Base-by-base conservation (phyloP, 1,140 invertebrate genomes). In the Drosophila setifemur region DNA sequence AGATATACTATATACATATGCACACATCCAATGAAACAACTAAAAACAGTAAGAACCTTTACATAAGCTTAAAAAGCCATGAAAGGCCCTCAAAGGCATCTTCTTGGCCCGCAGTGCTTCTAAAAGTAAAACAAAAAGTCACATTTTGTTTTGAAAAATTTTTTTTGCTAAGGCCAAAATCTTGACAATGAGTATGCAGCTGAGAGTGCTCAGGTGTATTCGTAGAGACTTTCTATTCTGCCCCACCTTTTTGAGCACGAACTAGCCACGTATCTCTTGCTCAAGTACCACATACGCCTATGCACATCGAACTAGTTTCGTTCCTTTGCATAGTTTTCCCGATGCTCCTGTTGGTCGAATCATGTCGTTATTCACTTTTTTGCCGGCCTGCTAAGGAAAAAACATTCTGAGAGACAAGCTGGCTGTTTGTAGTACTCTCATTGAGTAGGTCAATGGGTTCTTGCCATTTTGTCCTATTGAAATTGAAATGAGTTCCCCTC, bases 391-490 rank as follows among this genome's bases (percentile, higher is more conserved):
- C 49, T 18, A 42, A 67, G 40, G 25, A 47, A 26, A 31, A 37
- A 52, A 63, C 39, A 14, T 40, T 14, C 58, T 44, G 49, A 40
- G 35, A 42, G 25, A 19, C 33, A 40, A 29, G 52, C 25, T 18
- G 23, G 33, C 31, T 44, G 7, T 33, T 37, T 7, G 54, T 16
- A 19, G 54, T 19, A 14, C 25, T 16, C 6, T 6, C 58, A 33
- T 21, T 47, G 74, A 67, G 67, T 76, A 77, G 73, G 74, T 78
- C 74, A 76, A 77, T 72, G 47, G 60, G 68, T 50, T 78, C 66
- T 53, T 74, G 49, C 50, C 70, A 44, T 42, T 61, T 76, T 64
- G 52, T 52, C 57, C 70, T 53, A 66, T 76, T 67, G 67, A 77
- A 76, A 76, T 76, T 50, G 58, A 77, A 77, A 78, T 77, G 73